Conservation (phyloP, 2,888 invertebrate species). For the Caenorhabditis sulstoni region DNA sequence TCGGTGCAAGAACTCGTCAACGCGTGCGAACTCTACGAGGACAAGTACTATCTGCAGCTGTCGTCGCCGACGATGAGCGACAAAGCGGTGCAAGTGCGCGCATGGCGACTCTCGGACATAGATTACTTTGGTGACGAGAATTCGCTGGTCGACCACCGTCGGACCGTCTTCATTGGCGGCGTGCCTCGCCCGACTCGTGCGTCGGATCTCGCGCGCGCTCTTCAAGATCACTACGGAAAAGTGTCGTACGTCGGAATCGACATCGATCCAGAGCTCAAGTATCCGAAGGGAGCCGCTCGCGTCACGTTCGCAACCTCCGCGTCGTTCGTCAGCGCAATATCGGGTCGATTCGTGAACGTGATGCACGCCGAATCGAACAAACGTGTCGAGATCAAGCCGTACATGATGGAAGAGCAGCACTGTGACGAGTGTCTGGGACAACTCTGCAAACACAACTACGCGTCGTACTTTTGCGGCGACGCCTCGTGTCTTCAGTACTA, state of each 20-base stretch:
- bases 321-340: constrained; percentile 98
- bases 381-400: constrained; percentile 92
- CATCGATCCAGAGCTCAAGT: constrained; percentile 96
- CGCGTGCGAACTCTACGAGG: constrained; percentile 96
- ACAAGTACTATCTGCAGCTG: constrained; percentile 96
- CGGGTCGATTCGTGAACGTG: constrained; percentile 96
- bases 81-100: constrained; percentile 87
- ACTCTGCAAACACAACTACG: constrained; percentile 97
- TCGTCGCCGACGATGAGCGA: constrained; percentile 99
- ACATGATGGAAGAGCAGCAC: constrained; percentile 99
- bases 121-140: constrained; percentile 86
- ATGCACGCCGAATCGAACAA: constrained; percentile 86
- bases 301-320: constrained; percentile 99
- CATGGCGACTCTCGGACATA: constrained; percentile 77
- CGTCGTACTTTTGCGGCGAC: constrained; percentile 99
- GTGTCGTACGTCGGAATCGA: constrained; percentile 99
- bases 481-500: constrained; percentile 97
- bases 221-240: constrained; percentile 97
- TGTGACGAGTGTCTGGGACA: constrained; percentile 99
- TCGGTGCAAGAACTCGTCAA: constrained; percentile 97
- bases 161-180: constrained; percentile 99
- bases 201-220: constrained; percentile 94
- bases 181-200: constrained; percentile 99
- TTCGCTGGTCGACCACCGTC: constrained; percentile 96
- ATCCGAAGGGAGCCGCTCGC: constrained; percentile 86